These are phyloP conservation scores for Lepisosteus oculatus DNA, from an alignment of 2,113 vertebrate genomes.

Conservation along the genomic window DNA sequence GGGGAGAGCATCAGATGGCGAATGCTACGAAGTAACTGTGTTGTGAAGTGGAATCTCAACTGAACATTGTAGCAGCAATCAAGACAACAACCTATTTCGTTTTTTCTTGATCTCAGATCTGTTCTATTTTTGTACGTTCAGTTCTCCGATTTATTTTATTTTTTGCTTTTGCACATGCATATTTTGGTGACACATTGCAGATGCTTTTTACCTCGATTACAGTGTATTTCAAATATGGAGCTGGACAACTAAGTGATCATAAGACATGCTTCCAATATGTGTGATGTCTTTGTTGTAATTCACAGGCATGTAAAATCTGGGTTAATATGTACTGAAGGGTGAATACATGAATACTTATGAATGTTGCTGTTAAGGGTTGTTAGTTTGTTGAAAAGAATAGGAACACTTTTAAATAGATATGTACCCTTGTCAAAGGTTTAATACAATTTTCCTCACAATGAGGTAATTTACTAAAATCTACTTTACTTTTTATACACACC, in stretches of 20 bases:
- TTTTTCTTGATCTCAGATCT: neutral
- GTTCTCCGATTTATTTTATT: neutral
- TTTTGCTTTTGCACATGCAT: neutral
- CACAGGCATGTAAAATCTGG: neutral
- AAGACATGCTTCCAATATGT: no score
- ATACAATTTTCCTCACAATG: constrained; percentile 63
- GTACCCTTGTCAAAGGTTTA: constrained; percentile 52
- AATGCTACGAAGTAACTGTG: constrained; percentile 57
- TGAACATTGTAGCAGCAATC: neutral
- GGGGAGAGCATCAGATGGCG: constrained; percentile 49
- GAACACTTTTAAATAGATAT: constrained; percentile 37
- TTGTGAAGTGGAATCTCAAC: constrained; percentile 41
- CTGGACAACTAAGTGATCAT: neutral
- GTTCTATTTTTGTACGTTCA: neutral
- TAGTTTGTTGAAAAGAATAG: constrained; percentile 34
- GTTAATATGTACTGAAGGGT: neutral
- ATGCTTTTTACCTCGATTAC: neutral
- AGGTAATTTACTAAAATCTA: constrained; percentile 53
- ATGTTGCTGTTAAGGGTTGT: neutral
- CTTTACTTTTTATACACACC: constrained; percentile 33
- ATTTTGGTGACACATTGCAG: neutral
- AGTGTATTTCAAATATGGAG: neutral
- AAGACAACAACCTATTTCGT: neutral
- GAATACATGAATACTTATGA: neutral
- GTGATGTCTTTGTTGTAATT: neutral